Evolutionary conservation across 1,140 invertebrate species (phyloP).

Genomic region (Cyrtorhinus lividipennis): DNA sequence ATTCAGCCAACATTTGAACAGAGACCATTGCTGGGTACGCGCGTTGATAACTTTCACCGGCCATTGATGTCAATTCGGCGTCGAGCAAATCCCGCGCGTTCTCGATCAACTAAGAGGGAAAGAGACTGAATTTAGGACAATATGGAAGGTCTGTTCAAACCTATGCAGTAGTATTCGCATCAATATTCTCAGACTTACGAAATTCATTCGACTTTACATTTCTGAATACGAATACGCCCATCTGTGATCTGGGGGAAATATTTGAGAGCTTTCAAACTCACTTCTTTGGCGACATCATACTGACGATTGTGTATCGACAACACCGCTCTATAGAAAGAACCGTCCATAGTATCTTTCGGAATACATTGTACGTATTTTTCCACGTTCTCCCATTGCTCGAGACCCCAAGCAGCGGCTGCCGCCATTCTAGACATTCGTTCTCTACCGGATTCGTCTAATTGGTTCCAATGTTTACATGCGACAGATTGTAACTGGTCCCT

Average conservation of each 20-base stretch:
- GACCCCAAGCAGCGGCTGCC: slow-evolving; percentile 86
- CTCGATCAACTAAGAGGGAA: slow-evolving; percentile 49
- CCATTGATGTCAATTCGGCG: slow-evolving; percentile 93
- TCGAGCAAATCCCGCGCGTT: slow-evolving; percentile 85
- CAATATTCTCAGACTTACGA: neutral
- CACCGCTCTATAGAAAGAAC: slow-evolving; percentile 91
- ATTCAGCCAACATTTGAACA: slow-evolving; percentile 89
- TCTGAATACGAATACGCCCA: too few relatives aligned
- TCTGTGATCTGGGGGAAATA: too few relatives aligned
- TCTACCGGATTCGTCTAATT: slow-evolving; percentile 49
- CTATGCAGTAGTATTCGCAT: neutral
- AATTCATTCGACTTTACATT: neutral
- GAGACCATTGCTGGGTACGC: slow-evolving; percentile 96
- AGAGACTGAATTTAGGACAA: too few relatives aligned
- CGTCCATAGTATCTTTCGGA: slow-evolving; percentile 80
- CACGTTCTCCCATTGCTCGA: slow-evolving; percentile 87
- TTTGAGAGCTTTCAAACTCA: too few relatives aligned
- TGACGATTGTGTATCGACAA: slow-evolving; percentile 77
- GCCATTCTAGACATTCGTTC: slow-evolving; percentile 81
- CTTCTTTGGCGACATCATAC: slow-evolving; percentile 45
- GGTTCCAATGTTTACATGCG: slow-evolving; percentile 58
- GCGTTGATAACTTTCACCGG: slow-evolving; percentile 93
- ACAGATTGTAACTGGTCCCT: slow-evolving; percentile 57
- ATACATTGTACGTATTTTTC: slow-evolving; percentile 71
- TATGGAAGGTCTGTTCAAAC: neutral